Percentiles rank a stretch among this genome's conserved stretches.
These are phyloP conservation scores for Drosophila melanosoma DNA, from an alignment of 2,888 invertebrate species.

Conservation along the genomic window DNA sequence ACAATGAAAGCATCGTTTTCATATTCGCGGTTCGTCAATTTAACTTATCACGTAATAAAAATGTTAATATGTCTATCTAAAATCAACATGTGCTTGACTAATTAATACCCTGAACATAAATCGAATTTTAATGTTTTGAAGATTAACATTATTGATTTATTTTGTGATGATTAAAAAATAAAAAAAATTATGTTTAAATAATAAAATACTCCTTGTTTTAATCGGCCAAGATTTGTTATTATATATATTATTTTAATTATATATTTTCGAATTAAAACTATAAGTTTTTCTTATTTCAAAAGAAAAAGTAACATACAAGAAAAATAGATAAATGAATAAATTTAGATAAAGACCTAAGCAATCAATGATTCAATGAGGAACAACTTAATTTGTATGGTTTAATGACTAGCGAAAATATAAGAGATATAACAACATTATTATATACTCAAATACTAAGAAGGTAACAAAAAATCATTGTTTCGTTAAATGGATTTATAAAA, in stretches of 20 bases:
- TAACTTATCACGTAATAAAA: conserved; percentile 45
- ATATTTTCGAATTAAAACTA: no score
- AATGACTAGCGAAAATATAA: background rate
- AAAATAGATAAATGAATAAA: background rate
- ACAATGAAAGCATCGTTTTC: background rate
- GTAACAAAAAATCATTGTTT: background rate
- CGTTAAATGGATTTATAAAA: background rate
- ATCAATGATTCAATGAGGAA: background rate
- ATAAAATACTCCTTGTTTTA: background rate
- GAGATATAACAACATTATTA: conserved; percentile 6
- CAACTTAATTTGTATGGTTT: background rate
- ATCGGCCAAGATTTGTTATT: background rate
- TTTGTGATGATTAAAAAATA: background rate
- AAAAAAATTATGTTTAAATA: no score
- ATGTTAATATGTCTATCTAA: background rate
- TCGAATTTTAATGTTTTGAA: background rate
- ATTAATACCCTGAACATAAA: background rate
- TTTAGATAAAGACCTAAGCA: background rate
- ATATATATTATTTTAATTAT: background rate
- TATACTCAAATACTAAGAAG: conserved; percentile 16
- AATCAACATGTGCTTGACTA: background rate
- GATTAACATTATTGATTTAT: background rate
- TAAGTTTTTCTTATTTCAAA: no score
- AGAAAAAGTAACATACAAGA: background rate
- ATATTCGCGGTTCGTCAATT: conserved; percentile 13